These are phyloP conservation scores for Eublepharis macularius DNA, from an alignment of 2,113 vertebrate genomes.

Conservation along the genomic window DNA sequence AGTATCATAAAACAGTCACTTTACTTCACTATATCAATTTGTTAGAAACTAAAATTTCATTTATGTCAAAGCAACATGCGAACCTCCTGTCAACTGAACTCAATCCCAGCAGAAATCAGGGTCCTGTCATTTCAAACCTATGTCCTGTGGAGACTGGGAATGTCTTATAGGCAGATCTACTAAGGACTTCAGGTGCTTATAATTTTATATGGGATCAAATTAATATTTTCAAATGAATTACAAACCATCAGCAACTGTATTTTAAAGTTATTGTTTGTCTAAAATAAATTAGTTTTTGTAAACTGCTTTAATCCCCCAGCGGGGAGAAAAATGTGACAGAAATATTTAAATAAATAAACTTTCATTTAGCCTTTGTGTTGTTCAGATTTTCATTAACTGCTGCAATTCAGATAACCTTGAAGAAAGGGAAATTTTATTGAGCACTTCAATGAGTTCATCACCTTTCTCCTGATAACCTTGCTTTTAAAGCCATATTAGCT, in stretches of 20 bases:
- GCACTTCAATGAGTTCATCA: background rate
- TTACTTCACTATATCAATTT: background rate
- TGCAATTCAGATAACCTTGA: constrained; percentile 37
- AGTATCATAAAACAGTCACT: too few species aligned
- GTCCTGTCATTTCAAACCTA: background rate
- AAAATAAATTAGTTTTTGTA: too few species aligned
- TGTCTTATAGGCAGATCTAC: background rate
- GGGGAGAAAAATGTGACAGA: too few species aligned
- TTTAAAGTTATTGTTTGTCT: too few species aligned
- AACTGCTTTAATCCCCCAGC: too few species aligned
- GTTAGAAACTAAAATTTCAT: background rate
- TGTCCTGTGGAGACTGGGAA: background rate
- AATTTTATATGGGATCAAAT: background rate
- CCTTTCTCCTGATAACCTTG: background rate
- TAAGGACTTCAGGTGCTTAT: background rate
- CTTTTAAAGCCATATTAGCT: background rate
- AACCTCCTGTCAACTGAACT: background rate
- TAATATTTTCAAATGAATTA: too few species aligned
- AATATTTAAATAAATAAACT: too few species aligned
- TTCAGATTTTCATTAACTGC: background rate
- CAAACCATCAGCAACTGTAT: too few species aligned
- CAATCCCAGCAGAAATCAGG: background rate
- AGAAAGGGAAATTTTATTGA: background rate
- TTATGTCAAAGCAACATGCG: background rate
- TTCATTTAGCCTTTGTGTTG: background rate